Percentiles rank a stretch among this genome's conserved stretches.
Conservation (phyloP, 2,797 vertebrate genomes). For the Adelosebastes latens region DNA sequence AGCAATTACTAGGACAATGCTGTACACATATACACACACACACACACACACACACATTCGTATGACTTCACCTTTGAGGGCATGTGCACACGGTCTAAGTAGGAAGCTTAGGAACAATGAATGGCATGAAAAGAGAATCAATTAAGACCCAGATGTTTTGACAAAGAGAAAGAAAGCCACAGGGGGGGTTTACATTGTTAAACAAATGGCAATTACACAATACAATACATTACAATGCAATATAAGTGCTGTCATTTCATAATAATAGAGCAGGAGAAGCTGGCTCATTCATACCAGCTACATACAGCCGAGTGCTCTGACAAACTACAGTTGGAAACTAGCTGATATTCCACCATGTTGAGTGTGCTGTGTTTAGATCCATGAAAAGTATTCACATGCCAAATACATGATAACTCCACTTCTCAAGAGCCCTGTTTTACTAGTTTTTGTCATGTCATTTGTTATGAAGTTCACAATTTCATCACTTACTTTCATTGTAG, state of each 20-base stretch:
- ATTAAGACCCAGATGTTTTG: constrained; percentile 68
- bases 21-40: not conserved
- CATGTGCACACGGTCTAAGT: constrained; percentile 23
- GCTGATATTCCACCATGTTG: not conserved
- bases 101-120: constrained; percentile 44
- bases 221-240: constrained; percentile 30
- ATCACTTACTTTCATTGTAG: not conserved
- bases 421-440: not conserved
- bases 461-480: not conserved
- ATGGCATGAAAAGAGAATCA: constrained; percentile 32
- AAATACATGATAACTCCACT: not conserved
- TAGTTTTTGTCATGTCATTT: not conserved
- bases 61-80: constrained; percentile 48
- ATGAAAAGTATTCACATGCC: not conserved
- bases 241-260: constrained; percentile 37
- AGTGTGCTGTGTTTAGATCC: not conserved
- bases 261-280: constrained; percentile 16
- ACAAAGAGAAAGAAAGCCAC: constrained; percentile 49
- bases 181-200: constrained; percentile 16
- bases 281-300: constrained; percentile 32
- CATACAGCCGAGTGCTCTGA: constrained; percentile 17
- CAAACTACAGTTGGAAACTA: not conserved
- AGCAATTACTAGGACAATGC: constrained; percentile 64
- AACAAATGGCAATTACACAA: constrained; percentile 52
- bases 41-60: constrained; percentile 4